Percentiles rank a stretch among this genome's conserved stretches.
Conservation (phyloP, 1,140 invertebrate species). For the Zaprionus vittiger region DNA sequence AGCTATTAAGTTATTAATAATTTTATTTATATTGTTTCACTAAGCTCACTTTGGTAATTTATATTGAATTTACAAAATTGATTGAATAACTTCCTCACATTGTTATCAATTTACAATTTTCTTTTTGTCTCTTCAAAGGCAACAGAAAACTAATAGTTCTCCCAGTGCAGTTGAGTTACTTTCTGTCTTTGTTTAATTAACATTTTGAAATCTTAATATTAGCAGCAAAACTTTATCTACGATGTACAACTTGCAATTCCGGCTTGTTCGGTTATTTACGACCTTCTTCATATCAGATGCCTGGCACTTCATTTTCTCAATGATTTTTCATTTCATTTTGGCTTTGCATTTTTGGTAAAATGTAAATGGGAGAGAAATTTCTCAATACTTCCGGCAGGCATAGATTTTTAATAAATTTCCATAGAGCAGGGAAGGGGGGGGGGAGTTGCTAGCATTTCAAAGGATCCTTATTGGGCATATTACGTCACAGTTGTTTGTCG, state of each 20-base stretch:
- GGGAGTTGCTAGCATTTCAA: conserved; percentile 14
- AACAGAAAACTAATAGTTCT: background rate
- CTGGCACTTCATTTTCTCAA: background rate
- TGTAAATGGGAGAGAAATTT: background rate
- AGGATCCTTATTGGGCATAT: conserved; percentile 69
- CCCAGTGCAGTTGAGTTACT: background rate
- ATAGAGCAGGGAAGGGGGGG: conserved; percentile 10
- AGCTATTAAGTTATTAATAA: conserved; percentile 14
- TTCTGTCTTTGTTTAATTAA: background rate
- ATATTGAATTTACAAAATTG: background rate
- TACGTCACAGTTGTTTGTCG: conserved; percentile 71
- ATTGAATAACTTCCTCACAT: background rate
- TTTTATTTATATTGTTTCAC: conserved; percentile 31
- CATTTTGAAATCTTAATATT: background rate
- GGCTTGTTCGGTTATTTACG: background rate
- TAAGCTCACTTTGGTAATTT: background rate
- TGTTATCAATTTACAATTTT: background rate
- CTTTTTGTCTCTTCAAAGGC: background rate
- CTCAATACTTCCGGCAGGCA: conserved; percentile 58
- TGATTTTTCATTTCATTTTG: conserved; percentile 4
- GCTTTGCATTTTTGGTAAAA: background rate
- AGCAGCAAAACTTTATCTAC: background rate
- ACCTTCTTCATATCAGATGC: background rate
- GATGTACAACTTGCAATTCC: background rate
- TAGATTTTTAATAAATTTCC: conserved; percentile 77